These are phyloP conservation scores for Tipula lateralis DNA, from an alignment of 2,888 invertebrate genomes.

Conservation along the genomic window DNA sequence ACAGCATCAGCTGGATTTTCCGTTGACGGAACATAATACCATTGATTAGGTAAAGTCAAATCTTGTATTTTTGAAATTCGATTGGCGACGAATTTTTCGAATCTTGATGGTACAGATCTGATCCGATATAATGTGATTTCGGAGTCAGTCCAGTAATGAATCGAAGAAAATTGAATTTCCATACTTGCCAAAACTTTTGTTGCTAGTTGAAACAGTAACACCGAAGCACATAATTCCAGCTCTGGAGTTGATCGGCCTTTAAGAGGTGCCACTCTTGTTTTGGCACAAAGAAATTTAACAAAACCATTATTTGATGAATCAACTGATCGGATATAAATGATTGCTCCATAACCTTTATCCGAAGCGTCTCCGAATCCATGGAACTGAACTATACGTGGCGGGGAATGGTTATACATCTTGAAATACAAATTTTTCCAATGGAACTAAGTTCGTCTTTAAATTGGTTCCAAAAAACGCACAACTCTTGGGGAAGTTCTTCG, in stretches of 20 bases:
- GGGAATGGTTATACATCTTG: not conserved
- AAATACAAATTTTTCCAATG: not conserved
- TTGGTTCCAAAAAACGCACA: not conserved
- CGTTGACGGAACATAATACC: not conserved
- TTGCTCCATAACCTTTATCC: not conserved
- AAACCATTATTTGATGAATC: no score
- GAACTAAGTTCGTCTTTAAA: not conserved
- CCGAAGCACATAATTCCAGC: not conserved
- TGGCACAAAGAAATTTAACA: not conserved
- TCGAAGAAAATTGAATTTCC: not conserved
- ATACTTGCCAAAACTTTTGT: not conserved
- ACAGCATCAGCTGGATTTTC: not conserved
- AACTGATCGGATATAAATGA: no score
- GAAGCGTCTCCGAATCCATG: not conserved
- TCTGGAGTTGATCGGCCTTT: not conserved
- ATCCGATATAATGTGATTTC: not conserved
- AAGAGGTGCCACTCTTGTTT: not conserved
- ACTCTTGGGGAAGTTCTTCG: not conserved
- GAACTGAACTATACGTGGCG: no score
- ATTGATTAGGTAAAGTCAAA: not conserved
- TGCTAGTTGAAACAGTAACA: not conserved
- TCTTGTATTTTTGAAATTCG: no score
- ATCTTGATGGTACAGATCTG: no score
- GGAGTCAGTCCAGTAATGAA: not conserved
- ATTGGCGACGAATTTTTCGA: no score